Evolutionary conservation across 2,888 invertebrate species (phyloP), one percentile per base, ranked within the genome.

Genomic region (Metellina segmentata): DNA sequence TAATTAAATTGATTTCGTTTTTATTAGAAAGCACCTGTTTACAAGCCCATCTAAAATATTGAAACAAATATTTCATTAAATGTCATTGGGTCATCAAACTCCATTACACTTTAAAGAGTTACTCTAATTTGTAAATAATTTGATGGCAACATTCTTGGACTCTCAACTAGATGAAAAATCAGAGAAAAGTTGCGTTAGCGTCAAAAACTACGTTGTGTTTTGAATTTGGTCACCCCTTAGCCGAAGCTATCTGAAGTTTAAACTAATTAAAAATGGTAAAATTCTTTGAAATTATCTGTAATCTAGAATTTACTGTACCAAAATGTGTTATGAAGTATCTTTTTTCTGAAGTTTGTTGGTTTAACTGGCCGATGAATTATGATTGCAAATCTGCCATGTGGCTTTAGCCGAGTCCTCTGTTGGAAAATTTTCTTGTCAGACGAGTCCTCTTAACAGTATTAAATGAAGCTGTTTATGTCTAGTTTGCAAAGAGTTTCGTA

Each of bases 241-340:
- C 92, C 92, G 92, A 92, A 89, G 92, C 92, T 92, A 92, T 85
- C 92, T 85, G 49, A 49, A 61, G 71, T n/a, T 34, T 51, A 53
- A 70, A 16, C 34, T 89, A 51, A 75, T 70, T 34, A 19, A 77
- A 74, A 69, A 81, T 85, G 81, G 85, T 89, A 89, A 81, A 69
- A 51, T 79, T 79, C 11, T 7, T 16, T 49, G 75, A 81, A 82
- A 52, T 75, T 81, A 78, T 49, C 6, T 52, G 19, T 52, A 48
- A 71, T 48, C 7, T 71, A 4, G 7, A 0, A 7, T 19, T 20
- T 7, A 61, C 13, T 7, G 13, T 78, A 7, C 11, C 6, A 70
- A 78, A 49, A 49, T 86, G 20, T 16, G n/a, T n/a, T 16, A 48
- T 61, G 9, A n/a, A 20, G 6, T 19, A 13, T 13, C 2, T 2